phyloP scores from a whole-genome alignment of 2,888 invertebrate species.

The Melieria picta region DNA sequence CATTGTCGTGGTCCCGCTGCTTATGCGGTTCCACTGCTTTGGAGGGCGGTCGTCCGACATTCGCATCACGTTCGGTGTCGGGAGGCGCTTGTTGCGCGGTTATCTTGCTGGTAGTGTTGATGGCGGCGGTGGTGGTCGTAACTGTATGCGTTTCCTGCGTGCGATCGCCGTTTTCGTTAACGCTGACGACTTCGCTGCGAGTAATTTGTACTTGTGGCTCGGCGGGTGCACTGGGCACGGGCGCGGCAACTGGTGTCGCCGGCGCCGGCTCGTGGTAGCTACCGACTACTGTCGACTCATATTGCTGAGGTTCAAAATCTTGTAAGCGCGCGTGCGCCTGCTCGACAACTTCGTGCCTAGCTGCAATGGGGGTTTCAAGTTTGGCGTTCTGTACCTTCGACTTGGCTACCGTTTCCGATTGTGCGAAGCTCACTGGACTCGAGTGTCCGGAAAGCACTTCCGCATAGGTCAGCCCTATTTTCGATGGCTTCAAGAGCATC shows the following conservation, averaged over 20 bases:
- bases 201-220: slow-evolving; percentile 30
- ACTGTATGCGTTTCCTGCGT: slow-evolving; percentile 34
- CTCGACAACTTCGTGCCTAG: slow-evolving; percentile 7
- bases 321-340: slow-evolving; percentile 9
- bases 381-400: slow-evolving; percentile 41
- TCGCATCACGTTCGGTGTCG: background rate
- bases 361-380: slow-evolving; percentile 40
- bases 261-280: background rate
- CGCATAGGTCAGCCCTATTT: slow-evolving; percentile 70
- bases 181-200: slow-evolving; percentile 28
- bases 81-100: background rate
- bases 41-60: too few species aligned
- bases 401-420: slow-evolving; percentile 40
- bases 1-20: too few species aligned
- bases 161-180: slow-evolving; percentile 34
- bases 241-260: background rate
- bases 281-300: slow-evolving; percentile 42
- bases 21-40: too few species aligned
- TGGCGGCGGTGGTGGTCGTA: slow-evolving; percentile 26
- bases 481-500: slow-evolving; percentile 66
- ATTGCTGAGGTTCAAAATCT: slow-evolving; percentile 37
- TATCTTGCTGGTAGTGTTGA: background rate
- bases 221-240: background rate
- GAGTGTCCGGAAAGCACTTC: slow-evolving; percentile 76
- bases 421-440: slow-evolving; percentile 61